phyloP scores from a whole-genome alignment of 2,113 vertebrate species.

The Dipodomys merriami region DNA sequence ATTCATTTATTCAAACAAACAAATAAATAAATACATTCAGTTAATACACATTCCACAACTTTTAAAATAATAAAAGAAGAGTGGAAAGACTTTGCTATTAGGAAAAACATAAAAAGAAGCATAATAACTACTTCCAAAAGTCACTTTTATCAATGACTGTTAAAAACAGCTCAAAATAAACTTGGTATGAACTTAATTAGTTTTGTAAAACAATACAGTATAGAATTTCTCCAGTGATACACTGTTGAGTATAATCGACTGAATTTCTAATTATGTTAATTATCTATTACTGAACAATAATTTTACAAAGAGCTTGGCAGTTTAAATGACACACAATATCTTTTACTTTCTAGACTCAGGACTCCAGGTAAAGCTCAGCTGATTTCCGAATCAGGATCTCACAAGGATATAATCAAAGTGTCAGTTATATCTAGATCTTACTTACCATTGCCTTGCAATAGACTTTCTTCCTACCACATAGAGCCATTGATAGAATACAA shows the following conservation, averaged over 20 bases:
- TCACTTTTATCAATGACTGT: background rate
- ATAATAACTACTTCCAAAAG: slow-evolving; percentile 19
- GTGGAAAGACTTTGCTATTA: background rate
- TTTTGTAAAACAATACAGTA: background rate
- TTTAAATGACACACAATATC: background rate
- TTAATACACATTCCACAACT: background rate
- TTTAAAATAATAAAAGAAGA: background rate
- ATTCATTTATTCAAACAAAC: too few species aligned
- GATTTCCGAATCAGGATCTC: background rate
- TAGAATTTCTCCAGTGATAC: background rate
- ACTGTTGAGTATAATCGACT: background rate
- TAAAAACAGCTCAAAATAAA: background rate
- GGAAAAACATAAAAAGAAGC: background rate
- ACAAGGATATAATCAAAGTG: background rate
- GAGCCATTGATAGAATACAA: background rate
- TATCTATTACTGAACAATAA: background rate
- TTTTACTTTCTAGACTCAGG: background rate
- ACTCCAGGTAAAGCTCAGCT: background rate
- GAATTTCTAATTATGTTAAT: background rate
- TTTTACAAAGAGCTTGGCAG: background rate
- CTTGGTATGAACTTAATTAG: background rate
- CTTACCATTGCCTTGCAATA: background rate
- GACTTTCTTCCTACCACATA: background rate
- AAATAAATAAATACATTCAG: background rate
- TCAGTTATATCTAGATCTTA: background rate